Base-by-base conservation (phyloP, 2,888 invertebrate species). In the Eupithecia dodoneata region DNA sequence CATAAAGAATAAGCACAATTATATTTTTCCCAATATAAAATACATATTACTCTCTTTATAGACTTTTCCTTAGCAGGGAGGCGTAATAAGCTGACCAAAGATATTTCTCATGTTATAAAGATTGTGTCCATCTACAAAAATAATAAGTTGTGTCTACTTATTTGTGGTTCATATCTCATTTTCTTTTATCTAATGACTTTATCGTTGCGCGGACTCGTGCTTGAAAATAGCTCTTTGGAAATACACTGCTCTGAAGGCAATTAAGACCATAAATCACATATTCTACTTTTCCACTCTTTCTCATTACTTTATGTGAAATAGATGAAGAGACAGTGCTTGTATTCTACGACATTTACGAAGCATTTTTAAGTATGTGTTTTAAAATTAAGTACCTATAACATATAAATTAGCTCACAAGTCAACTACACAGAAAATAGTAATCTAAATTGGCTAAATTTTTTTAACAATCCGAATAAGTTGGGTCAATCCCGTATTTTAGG, bases 231-330 rank as follows among this genome's bases (percentile, higher is more conserved):
- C 75, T 73, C 75, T 69, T 45, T 71, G 55, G 47, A 72, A 70
- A 74, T 49, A 72, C 74, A 72, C 72, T 63, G 74, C 72, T 67
- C 71, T 52, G 76, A 90, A 88, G 90, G 89, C 92, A 93, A 93
- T 94, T 93, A 93, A 93, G 91, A 86, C 87, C 82, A 91, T 94
- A 94, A 94, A 94, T 94, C 94, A 93, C 87, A 87, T 90, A 88
- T 87, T 83, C 82, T 81, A 82, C 85, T 88, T 90, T 89, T 86
- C 87, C 87, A 87, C 85, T 87, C 84, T 85, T 81, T 83, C 88
- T 30, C 86, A 89, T 90, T 88, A 89, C 86, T 92, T 93, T 91
- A 91, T 90, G 84, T 87, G 88, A 86, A 88, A 88, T 81, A 83
- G 77, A 30, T 45, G 3, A 49, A 44, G 77, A 77, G 73, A 49